Conservation (phyloP, 2,888 invertebrate genomes). For the Oeneis ivallda region DNA sequence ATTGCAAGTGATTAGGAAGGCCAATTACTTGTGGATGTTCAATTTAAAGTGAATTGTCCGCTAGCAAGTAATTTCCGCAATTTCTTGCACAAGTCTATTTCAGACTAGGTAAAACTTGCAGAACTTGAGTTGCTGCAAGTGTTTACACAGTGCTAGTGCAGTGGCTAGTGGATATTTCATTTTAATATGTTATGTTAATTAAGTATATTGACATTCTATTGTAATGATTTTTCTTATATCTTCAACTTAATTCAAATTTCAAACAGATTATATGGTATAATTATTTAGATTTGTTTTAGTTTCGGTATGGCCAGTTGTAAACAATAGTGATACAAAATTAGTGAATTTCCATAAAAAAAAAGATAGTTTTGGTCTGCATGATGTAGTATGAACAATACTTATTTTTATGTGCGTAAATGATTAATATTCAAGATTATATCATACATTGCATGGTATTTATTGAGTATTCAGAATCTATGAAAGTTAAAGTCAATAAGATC, state of each 20-base stretch:
- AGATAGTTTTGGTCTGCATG: slow-evolving; percentile 22
- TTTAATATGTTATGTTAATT: too few species aligned
- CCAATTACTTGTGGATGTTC: too few species aligned
- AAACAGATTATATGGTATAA: not conserved
- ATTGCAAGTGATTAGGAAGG: too few species aligned
- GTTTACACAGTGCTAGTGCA: too few species aligned
- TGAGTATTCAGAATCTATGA: not conserved
- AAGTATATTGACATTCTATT: too few species aligned
- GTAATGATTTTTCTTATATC: not conserved
- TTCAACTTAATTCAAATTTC: not conserved
- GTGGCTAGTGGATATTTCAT: too few species aligned
- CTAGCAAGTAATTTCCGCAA: too few species aligned
- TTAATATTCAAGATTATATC: not conserved
- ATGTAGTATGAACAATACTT: slow-evolving; percentile 8
- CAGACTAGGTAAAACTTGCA: too few species aligned
- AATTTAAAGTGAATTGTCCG: too few species aligned
- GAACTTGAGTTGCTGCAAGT: too few species aligned
- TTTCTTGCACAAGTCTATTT: too few species aligned
- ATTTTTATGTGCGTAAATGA: not conserved
- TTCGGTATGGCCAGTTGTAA: not conserved
- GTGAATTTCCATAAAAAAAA: slow-evolving; percentile 5
- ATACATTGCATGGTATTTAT: not conserved
- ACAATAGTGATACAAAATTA: slow-evolving; percentile 14
- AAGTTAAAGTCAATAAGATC: not conserved
- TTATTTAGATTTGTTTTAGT: not conserved